Evolutionary conservation across 2,113 vertebrate species (phyloP), one percentile per base, ranked within the genome.

Genomic region (Grantiella picta): DNA sequence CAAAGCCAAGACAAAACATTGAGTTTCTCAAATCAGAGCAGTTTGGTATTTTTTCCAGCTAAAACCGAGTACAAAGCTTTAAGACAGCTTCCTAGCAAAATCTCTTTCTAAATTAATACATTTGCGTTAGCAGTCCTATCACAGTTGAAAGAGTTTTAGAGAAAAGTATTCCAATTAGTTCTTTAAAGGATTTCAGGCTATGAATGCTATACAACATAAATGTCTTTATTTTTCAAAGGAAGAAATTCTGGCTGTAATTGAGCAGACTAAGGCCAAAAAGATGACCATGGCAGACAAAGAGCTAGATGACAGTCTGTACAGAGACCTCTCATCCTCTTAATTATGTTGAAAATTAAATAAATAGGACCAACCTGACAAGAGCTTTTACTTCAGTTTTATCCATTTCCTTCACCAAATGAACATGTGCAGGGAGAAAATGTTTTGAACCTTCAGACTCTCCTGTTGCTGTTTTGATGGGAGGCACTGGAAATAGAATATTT

Each of bases 381-480:
- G 52, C 14, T 73, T 94, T 76, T 38, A 75, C 38, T 63, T 94
- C 85, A 40, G 94, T 94, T 56, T 84, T 61, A 35, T 92, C 88
- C 14, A 96, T 79, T 56, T 92, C 73, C 40, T 86, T 96, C 70
- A 96, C 93, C 73, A 98, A 92, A 40, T 72, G 80, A 82, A 97
- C 11, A 8, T 98, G 97, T 54, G 94, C 65, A 8, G 97, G 90
- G 3, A 98, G 95, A 24, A 95, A 54, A 12, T 24, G 35, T 73
- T 86, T 52, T 64, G 94, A 83, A 12, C 45, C 90, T 89, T 92
- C 54, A 61, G 91, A 94, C 24, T 96, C 87, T 53, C 93, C 64
- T 73, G 60, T 25, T 64, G 96, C 97, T 25, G 97, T 97, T 92
- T 85, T 97, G 40, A 98, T 53, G 31, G 96, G 77, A 69, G 98